Conservation (phyloP, 2,113 vertebrate species). For the Clupea harengus region DNA sequence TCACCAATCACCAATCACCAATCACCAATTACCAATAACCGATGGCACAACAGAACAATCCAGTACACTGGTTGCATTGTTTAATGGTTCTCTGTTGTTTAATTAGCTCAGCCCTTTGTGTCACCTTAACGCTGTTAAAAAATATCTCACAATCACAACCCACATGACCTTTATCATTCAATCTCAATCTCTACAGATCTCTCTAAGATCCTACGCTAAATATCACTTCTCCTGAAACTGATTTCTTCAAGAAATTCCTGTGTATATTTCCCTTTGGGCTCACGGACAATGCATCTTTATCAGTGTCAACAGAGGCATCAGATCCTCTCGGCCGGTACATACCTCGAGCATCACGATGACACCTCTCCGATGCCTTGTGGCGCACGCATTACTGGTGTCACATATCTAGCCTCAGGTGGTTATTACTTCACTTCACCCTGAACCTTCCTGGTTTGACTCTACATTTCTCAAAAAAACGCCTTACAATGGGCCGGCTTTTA, state of each 20-base stretch:
- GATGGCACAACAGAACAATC: background rate
- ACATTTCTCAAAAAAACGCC: constrained; percentile 33
- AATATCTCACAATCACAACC: background rate
- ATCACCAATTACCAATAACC: background rate
- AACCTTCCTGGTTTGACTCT: background rate
- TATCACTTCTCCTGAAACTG: background rate
- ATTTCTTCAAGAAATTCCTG: constrained; percentile 31
- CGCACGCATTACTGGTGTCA: constrained; percentile 41
- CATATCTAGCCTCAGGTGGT: constrained; percentile 34
- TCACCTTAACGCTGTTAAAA: background rate
- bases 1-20: background rate
- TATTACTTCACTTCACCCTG: background rate
- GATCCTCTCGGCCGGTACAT: constrained; percentile 50
- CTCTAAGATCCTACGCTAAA: background rate
- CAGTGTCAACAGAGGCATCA: constrained; percentile 49
- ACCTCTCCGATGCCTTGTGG: constrained; percentile 51
- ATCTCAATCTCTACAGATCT: background rate
- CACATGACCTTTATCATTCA: background rate
- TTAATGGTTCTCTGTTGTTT: background rate
- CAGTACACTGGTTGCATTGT: background rate
- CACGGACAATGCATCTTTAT: constrained; percentile 51
- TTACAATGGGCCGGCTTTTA: constrained; percentile 1
- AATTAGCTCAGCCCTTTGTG: background rate
- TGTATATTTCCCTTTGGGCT: constrained; percentile 53
- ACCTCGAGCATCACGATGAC: constrained; percentile 57